Evolutionary conservation across 92 coral and sea anemone species (phyloP), one percentile per base, ranked within the genome.

Genomic region (Micromussa lordhowensis): DNA sequence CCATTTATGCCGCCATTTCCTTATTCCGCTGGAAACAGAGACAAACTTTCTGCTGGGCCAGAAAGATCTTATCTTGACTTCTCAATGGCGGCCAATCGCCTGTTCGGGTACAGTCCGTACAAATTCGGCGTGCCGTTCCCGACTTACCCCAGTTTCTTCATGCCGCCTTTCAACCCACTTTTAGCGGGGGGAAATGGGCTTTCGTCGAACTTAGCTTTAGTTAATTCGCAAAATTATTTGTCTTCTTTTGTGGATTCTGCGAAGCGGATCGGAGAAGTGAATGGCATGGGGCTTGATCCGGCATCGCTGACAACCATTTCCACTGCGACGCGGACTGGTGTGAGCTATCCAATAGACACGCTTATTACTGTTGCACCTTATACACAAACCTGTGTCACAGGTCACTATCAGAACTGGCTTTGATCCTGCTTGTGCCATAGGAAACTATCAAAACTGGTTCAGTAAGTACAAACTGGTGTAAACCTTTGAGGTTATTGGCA

Each of bases 311-410:
- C 96, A 2, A 75, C 96, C 10, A 88, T 94, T 22, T 81, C 98
- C 30, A 91, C 94, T 24, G 96, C 96, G 24, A 88, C 95, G 44
- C 78, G 98, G 77, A 95, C 92, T 80, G 98, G 96, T 21, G 91
- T 93, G 21, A 93, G 93, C 53, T 93, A 94, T 78, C 96, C 95
- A 4, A 82, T 93, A 3, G 99, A 98, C 79, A 92, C 98, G 13
- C 96, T 97, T 1, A 94, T 97, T 0, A 96, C 98, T 40, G 98
- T 98, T 70, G 98, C 99, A 13, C 99, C 99, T 0, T 98, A 96
- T 80, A 82, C 98, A 17, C 98, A 96, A 70, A 93, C 96, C 0
- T 93, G 96, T 55, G 96, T 94, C 44, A 88, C 98, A 11, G 99
- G 98, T 19, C 96, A 94, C 75, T 98, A 94, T 83, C 99, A 96